Evolutionary conservation across 2,888 invertebrate species (phyloP).

Genomic region (Aradus depressus): DNA sequence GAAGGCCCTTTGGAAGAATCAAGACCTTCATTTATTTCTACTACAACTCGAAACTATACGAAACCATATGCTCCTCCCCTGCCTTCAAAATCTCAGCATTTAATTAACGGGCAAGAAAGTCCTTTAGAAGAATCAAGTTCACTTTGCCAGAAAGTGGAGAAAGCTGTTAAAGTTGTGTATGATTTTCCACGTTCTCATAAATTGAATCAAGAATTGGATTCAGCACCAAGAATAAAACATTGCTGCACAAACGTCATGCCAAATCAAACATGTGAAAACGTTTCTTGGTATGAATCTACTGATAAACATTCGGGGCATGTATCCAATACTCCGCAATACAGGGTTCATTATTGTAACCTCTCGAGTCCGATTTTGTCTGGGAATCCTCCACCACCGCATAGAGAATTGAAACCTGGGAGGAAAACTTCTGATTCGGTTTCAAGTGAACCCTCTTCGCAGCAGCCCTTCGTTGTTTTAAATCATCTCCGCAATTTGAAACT

Average conservation of each 20-base stretch:
- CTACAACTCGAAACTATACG: slow-evolving; percentile 25
- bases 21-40: slow-evolving; percentile 16
- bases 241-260: slow-evolving; percentile 53
- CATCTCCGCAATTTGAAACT: slow-evolving; percentile 36
- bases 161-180: slow-evolving; percentile 43
- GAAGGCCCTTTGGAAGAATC: slow-evolving; percentile 44
- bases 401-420: slow-evolving; percentile 64
- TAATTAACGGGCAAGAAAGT: slow-evolving; percentile 39
- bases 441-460: slow-evolving; percentile 40
- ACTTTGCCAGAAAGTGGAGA: slow-evolving; percentile 36
- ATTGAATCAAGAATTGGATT: slow-evolving; percentile 38
- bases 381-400: slow-evolving; percentile 62
- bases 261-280: slow-evolving; percentile 35
- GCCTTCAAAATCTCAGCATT: slow-evolving; percentile 60
- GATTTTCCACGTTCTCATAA: slow-evolving; percentile 61
- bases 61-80: slow-evolving; percentile 49
- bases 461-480: slow-evolving; percentile 34
- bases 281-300: slow-evolving; percentile 47
- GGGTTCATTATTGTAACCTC: slow-evolving; percentile 46
- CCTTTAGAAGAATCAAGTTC: slow-evolving; percentile 34
- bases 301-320: slow-evolving; percentile 35
- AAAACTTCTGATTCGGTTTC: slow-evolving; percentile 42
- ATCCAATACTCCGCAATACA: slow-evolving; percentile 42
- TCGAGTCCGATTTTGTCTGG: no score
- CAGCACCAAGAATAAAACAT: slow-evolving; percentile 39